Base-by-base conservation (phyloP, 2,797 vertebrate species). In the Hippopotamyrus pictus region DNA sequence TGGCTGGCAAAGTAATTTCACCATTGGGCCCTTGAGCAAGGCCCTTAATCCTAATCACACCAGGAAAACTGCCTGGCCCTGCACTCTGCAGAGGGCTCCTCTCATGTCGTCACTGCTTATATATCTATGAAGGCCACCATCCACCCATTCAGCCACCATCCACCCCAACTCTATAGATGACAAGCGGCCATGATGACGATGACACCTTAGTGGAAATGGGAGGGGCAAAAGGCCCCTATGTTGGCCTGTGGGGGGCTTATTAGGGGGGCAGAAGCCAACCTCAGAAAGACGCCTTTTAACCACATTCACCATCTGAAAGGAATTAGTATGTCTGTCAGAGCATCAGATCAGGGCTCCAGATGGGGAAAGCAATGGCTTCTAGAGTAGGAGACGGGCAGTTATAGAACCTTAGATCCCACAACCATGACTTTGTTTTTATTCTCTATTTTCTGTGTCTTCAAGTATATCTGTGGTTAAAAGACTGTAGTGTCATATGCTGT, bases 191-290 rank as follows among this genome's bases (percentile, higher is more conserved):
- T 14, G 25, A 84, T 17, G n/a, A 17, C 90, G 88, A 90, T 85
- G 89, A 14, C 51, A 89, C 53, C 91, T 89, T 69, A 85, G 88
- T 89, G 89, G 90, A 89, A 92, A 90, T 91, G 89, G 89, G 19
- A 14, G 91, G 90, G 53, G 89, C 88, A 90, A 65, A 86, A 91
- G 90, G 65, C 3, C 69, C 29, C 14, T 12, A 19, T 73, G 33
- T 73, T 73, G 69, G 69, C 69, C 29, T 44, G 89, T 3, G 90
- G 90, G 85, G 88, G 90, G 90, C 83, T 89, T 90, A 51, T 89
- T 41, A 22, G 84, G 25, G 44, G n/a, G 41, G 1, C 79, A 22
- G 19, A 84, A 11, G 41, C 44, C 59, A 88, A 48, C 79, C 9
- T 8, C 50, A 57, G 51, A 57, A 29, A 50, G 85, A 57, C 0